These are phyloP conservation scores for Macropus fuliginosus DNA, from an alignment of 2,797 vertebrate species.

Conservation along the genomic window DNA sequence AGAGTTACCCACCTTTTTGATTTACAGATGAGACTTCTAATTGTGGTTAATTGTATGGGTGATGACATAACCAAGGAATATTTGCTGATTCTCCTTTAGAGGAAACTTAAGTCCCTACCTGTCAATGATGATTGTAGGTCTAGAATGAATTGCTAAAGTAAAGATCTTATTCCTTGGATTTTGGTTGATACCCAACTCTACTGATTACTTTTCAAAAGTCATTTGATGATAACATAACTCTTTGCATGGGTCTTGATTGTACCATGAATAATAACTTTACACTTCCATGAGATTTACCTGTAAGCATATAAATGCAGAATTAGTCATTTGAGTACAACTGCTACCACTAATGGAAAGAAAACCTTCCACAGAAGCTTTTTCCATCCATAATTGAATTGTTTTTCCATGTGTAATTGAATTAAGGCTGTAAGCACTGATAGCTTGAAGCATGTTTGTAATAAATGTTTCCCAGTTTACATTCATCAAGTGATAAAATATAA, in stretches of 20 bases:
- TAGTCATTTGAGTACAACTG: constrained; percentile 51
- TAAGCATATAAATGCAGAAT: constrained; percentile 27
- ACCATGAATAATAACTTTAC: constrained; percentile 52
- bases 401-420: constrained; percentile 46
- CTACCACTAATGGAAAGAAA: constrained; percentile 24
- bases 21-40: constrained; percentile 11
- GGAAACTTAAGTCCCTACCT: neutral
- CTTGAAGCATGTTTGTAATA: constrained; percentile 52
- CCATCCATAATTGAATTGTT: constrained; percentile 49
- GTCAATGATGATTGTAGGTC: constrained; percentile 6
- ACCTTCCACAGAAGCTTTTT: constrained; percentile 27
- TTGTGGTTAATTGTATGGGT: constrained; percentile 25
- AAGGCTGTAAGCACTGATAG: constrained; percentile 38
- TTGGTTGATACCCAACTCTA: constrained; percentile 3
- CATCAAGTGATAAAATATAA: constrained; percentile 59
- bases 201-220: constrained; percentile 18
- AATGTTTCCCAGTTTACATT: constrained; percentile 60
- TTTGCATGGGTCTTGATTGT: constrained; percentile 49
- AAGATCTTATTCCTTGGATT: neutral
- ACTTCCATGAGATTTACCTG: constrained; percentile 64
- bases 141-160: neutral
- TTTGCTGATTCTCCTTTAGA: constrained; percentile 8
- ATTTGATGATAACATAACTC: constrained; percentile 62
- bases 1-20: constrained; percentile 3
- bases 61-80: constrained; percentile 47